phyloP scores from a whole-genome alignment of 2,113 vertebrate species.

The Capra hircus region DNA sequence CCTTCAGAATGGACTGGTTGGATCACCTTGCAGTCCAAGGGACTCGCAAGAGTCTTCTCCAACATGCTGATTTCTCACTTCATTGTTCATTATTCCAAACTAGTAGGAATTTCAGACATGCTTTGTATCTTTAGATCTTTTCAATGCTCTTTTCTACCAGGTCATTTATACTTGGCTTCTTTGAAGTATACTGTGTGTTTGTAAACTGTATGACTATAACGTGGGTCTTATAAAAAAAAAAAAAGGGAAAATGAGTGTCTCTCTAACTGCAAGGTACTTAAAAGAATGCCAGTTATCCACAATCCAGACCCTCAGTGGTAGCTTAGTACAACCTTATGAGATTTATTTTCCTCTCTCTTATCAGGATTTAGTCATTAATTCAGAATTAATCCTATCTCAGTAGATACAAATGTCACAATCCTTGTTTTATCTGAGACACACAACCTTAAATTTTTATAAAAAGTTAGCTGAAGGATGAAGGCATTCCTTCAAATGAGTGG shows the following conservation, averaged over 20 bases:
- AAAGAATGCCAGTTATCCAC: background rate
- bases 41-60: too few species aligned
- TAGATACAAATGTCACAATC: background rate
- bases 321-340: background rate
- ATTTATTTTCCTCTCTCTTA: background rate
- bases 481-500: background rate
- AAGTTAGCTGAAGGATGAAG: background rate
- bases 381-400: background rate
- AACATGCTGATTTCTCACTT: background rate
- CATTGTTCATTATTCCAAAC: background rate
- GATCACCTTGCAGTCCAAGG: too few species aligned
- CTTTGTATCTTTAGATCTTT: background rate
- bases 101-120: background rate
- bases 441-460: background rate
- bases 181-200: background rate
- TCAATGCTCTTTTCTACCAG: background rate
- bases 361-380: background rate
- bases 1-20: too few species aligned
- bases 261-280: background rate
- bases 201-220: background rate
- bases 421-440: background rate
- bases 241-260: background rate
- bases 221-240: background rate
- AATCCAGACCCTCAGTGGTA: background rate
- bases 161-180: background rate